Conservation (phyloP, 2,113 vertebrate species). For the Oxyura jamaicensis region DNA sequence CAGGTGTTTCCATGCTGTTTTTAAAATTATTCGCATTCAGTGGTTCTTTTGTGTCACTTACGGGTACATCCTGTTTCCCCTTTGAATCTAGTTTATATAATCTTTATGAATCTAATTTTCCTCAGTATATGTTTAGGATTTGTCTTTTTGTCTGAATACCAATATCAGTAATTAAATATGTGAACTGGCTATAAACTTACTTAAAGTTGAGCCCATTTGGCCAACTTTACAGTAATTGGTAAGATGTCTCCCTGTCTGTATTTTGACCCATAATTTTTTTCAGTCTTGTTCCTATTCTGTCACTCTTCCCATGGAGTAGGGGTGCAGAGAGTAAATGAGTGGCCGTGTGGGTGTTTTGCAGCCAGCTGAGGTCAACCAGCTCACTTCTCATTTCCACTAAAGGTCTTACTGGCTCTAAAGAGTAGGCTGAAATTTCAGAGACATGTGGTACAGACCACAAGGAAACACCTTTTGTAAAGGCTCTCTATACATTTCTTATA, state of each 20-base stretch:
- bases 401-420: background rate
- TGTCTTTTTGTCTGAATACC: background rate
- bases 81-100: too few species aligned
- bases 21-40: too few species aligned
- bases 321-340: background rate
- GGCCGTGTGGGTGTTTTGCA: background rate
- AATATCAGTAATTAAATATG: background rate
- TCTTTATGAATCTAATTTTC: background rate
- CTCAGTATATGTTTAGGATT: background rate
- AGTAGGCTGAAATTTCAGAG: background rate
- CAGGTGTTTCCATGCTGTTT: too few species aligned
- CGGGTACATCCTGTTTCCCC: too few species aligned
- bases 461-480: background rate
- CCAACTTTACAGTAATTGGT: background rate
- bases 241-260: background rate
- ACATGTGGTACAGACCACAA: background rate
- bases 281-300: background rate
- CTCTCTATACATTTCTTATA: background rate
- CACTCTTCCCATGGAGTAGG: background rate
- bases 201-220: background rate
- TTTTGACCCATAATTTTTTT: background rate
- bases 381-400: background rate
- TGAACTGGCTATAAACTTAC: background rate
- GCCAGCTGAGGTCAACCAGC: background rate
- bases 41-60: too few species aligned